phyloP scores from a whole-genome alignment of 2,113 vertebrate species.

The Leucopsar rothschildi region DNA sequence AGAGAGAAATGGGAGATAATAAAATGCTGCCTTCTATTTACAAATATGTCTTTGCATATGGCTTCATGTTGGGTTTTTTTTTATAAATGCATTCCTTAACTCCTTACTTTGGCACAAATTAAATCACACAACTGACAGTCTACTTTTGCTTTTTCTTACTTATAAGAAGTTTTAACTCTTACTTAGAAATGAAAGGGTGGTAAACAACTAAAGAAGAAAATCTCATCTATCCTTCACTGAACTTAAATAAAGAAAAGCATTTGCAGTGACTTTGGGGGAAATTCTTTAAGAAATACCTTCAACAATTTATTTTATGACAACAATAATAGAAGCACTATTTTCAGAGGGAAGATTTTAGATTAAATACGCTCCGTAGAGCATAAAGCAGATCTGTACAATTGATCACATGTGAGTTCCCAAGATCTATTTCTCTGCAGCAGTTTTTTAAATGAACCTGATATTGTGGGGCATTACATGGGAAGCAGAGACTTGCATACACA shows the following conservation, averaged over 20 bases:
- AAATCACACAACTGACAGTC: neutral
- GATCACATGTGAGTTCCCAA: neutral
- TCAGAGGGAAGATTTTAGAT: neutral
- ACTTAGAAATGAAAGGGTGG: slow-evolving; percentile 11
- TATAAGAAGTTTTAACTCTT: neutral
- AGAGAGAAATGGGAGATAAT: slow-evolving; percentile 16
- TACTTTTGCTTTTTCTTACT: neutral
- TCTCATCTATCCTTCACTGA: neutral
- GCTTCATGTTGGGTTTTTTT: neutral
- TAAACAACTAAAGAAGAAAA: neutral
- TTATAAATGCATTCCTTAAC: neutral
- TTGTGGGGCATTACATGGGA: neutral
- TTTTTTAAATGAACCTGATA: neutral
- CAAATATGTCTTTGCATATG: neutral
- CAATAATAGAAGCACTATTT: neutral
- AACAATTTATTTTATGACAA: neutral
- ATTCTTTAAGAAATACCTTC: neutral
- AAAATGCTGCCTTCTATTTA: neutral
- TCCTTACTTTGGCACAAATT: neutral
- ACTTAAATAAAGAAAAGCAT: slow-evolving; percentile 7
- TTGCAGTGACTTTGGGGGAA: neutral
- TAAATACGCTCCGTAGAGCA: neutral
- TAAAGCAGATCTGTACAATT: neutral
- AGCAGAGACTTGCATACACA: neutral
- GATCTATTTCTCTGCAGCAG: neutral